phyloP scores from a whole-genome alignment of 2,888 invertebrate species.

The Galeruca laticollis region DNA sequence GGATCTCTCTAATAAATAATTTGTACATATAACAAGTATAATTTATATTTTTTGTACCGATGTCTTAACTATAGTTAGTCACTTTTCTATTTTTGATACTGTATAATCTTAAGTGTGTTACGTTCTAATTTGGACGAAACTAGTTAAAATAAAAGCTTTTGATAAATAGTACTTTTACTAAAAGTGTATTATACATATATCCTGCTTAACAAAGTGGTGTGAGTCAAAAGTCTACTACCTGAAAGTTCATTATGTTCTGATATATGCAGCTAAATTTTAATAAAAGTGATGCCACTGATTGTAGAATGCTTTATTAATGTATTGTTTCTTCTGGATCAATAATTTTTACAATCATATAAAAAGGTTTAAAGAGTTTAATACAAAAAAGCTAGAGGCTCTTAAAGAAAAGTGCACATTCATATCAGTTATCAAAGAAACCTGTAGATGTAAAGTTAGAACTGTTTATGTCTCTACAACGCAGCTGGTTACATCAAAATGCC shows the following conservation, averaged over 20 bases:
- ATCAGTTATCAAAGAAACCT: too few relatives aligned
- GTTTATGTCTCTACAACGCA: too few relatives aligned
- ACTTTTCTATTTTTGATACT: slow-evolving; percentile 45
- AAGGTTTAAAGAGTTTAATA: too few relatives aligned
- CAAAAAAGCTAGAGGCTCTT: too few relatives aligned
- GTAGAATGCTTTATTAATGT: too few relatives aligned
- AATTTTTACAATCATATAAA: neutral
- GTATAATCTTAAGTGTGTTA: slow-evolving; percentile 39
- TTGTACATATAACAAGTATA: slow-evolving; percentile 51
- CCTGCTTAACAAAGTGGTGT: neutral
- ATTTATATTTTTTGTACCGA: slow-evolving; percentile 41
- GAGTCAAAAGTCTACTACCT: neutral
- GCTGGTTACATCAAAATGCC: too few relatives aligned
- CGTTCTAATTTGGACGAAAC: slow-evolving; percentile 28
- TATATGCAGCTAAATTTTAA: neutral
- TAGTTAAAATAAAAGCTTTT: slow-evolving; percentile 13
- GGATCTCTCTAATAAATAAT: slow-evolving; percentile 53
- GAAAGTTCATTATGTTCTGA: neutral
- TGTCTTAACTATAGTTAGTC: slow-evolving; percentile 39
- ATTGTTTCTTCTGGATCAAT: neutral
- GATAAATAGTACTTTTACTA: slow-evolving; percentile 9
- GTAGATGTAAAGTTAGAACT: too few relatives aligned
- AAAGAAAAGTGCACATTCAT: too few relatives aligned
- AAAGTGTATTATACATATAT: slow-evolving; percentile 7
- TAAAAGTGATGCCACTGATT: neutral